Conservation (phyloP, 2,888 invertebrate genomes). For the Scrobipalpa costella region DNA sequence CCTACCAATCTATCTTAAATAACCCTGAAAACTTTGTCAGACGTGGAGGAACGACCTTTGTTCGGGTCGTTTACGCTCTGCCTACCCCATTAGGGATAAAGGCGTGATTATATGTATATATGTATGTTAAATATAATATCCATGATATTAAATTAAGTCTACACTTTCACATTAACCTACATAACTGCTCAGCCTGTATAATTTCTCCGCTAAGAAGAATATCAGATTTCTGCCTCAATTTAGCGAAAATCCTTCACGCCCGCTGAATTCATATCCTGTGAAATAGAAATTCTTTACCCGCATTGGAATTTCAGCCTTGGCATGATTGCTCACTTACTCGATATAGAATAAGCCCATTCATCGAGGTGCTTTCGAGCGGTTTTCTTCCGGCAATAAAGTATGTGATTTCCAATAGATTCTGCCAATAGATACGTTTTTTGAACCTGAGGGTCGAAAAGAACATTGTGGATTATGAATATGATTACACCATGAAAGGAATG, state of each 20-base stretch:
- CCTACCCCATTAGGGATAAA: too few species aligned
- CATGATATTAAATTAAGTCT: too few species aligned
- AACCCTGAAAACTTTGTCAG: too few species aligned
- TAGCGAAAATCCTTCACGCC: conserved; percentile 2
- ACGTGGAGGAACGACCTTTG: too few species aligned
- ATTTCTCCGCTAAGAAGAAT: neutral
- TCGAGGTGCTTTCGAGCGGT: neutral
- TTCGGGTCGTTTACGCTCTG: too few species aligned
- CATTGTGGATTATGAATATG: too few species aligned
- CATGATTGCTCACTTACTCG: conserved; percentile 6
- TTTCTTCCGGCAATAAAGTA: neutral
- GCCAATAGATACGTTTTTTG: neutral
- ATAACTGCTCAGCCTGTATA: neutral
- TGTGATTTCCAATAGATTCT: neutral
- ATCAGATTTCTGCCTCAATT: conserved; percentile 2
- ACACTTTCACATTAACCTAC: neutral
- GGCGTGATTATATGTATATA: too few species aligned
- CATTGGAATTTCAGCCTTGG: neutral
- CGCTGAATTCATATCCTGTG: neutral
- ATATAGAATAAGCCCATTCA: conserved; percentile 9
- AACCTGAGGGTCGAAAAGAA: too few species aligned
- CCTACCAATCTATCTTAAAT: too few species aligned
- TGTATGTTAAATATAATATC: too few species aligned
- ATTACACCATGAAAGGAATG: too few species aligned
- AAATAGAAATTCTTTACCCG: conserved; percentile 9